Evolutionary conservation across 1,140 invertebrate species (phyloP), one percentile per base, ranked within the genome.

Genomic region (Brachionus paranguensis): DNA sequence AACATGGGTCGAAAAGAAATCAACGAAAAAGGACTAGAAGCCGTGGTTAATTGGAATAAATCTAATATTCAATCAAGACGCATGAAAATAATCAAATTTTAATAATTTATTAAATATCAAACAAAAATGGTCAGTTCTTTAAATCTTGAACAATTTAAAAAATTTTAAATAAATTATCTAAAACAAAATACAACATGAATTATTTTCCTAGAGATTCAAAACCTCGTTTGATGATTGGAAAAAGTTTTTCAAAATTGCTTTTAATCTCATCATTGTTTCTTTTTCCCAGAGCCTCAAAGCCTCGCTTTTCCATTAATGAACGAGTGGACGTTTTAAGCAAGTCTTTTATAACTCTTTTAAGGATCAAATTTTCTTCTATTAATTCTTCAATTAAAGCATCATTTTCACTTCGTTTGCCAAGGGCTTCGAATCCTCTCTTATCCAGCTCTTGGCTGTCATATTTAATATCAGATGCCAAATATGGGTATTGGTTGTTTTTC

Each of bases 281-380:
- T 76, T 76, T 76, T 24, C 72, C 72, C 72, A 76, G 43, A 27
- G 72, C 43, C 20, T 76, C 72, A 33, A 76, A 76, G 20, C 68
- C 68, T 41, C 68, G 14, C 37, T 72, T 72, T 72, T 72, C 68
- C 12, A 43, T 41, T 10, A 17, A n/a, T 17, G 68, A 43, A 41
- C 47, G 7, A 20, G 33, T 17, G 8, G 17, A 41, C 17, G 10
- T 29, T 70, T 37, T 70, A 8, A 72, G 37, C 41, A 72, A 45
- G 14, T 41, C 14, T 45, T 43, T 43, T 17, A 72, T 0, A 37
- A 72, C 10, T 43, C 41, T 72, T 72, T 72, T 72, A 41, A 72
- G n/a, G 6, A 72, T 20, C 7, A 72, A 41, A 17, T 72, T 72
- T 43, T 72, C 41, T 43, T 72, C 12, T 17, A 72, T 41, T 7